Evolutionary conservation across 2,888 invertebrate species (phyloP), one percentile per base, ranked within the genome.

Genomic region (Unio delphinus): DNA sequence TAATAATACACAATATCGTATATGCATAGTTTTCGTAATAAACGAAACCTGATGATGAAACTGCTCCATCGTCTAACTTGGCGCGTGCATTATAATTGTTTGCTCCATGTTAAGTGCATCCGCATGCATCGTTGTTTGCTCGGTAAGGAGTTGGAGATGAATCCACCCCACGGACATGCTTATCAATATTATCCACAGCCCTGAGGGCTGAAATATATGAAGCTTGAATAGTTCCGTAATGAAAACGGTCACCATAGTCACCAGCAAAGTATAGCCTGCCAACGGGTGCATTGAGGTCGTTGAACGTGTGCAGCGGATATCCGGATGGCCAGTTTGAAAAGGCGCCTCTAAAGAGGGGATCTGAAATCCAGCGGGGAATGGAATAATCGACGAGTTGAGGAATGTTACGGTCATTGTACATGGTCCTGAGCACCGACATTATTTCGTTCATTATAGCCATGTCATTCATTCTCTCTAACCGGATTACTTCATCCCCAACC

Each of bases 311-410:
- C 18, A 11, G 11, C 8, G 64, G 3, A 26, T 55, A 64, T 15
- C 55, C 64, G 1, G 64, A 55, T 17, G 64, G 64, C 64, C 64
- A 64, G 55, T 54, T 64, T 28, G 57, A 20, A 20, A 57, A 61
- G 3, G 64, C 64, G 23, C 64, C 64, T 20, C 23, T 3, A 23
- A 23, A 55, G 28, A 64, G 23, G n/a, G 64, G 64, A 17, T 64
- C 15, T 20, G 45, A 15, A 23, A 55, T 34, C 45, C 17, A 64
- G n/a, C 64, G 54, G 7, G 64, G 55, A 26, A 64, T 64, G 15
- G 15, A 55, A 55, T 54, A 64, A 26, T 23, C 1, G 2, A 54
- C 54, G 28, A 28, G 4, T 8, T 55, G 28, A 20, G n/a, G 7
- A 11, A 64, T n/a, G 30, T 20, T 28, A 5, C 8, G 26, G 17